These are phyloP conservation scores for Apogon hyalosoma DNA, from an alignment of 2,797 vertebrate species.

Conservation along the genomic window DNA sequence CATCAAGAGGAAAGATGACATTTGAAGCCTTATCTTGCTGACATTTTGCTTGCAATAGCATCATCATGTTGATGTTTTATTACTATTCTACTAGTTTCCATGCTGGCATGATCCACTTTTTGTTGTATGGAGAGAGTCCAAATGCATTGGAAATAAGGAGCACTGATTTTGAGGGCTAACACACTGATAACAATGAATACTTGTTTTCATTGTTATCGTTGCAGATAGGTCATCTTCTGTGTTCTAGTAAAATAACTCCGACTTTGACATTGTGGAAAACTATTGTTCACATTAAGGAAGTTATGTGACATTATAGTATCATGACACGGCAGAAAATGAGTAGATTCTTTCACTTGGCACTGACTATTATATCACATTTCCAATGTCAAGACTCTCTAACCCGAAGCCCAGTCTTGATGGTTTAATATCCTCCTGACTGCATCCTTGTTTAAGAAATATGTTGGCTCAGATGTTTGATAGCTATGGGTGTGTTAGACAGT, in stretches of 20 bases:
- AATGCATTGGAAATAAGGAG: too few species aligned
- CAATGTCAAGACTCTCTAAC: too few species aligned
- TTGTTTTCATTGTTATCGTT: too few species aligned
- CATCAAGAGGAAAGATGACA: slow-evolving; percentile 1
- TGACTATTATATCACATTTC: too few species aligned
- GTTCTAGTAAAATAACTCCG: too few species aligned
- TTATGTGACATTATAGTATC: not conserved
- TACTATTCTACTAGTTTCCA: slow-evolving; percentile 8
- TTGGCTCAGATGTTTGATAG: slow-evolving; percentile 2
- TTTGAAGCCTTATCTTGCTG: slow-evolving; percentile 43
- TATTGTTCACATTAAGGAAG: not conserved
- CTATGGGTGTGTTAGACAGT: slow-evolving; percentile 21
- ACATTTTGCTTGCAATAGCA: slow-evolving; percentile 38
- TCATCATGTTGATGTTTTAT: not conserved
- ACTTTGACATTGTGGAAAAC: too few species aligned
- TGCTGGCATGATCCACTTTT: not conserved
- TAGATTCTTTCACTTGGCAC: too few species aligned
- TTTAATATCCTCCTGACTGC: not conserved
- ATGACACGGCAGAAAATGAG: not conserved
- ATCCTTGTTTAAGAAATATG: slow-evolving; percentile 6
- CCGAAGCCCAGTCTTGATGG: too few species aligned
- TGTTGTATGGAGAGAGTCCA: not conserved
- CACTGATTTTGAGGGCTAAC: too few species aligned
- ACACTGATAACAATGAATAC: too few species aligned
- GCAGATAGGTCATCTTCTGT: too few species aligned